Evolutionary conservation across 2,888 invertebrate species (phyloP), one percentile per base, ranked within the genome.

Genomic region (Zaprionus lineosus): DNA sequence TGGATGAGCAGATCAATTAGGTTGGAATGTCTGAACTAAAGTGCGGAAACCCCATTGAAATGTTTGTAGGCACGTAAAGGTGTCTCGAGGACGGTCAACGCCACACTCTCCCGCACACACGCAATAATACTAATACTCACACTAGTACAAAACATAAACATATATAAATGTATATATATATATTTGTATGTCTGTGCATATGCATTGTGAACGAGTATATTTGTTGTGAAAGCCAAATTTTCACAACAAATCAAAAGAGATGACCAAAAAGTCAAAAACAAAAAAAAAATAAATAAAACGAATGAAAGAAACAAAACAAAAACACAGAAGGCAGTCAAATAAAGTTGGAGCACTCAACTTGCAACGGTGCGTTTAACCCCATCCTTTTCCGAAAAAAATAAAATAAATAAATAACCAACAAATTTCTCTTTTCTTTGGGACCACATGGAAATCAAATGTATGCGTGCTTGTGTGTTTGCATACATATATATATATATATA

Each of bases 181-280:
- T 36, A 24, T 14, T n/a, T n/a, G n/a, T n/a, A n/a, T n/a, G n/a
- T n/a, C n/a, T n/a, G n/a, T n/a, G n/a, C 24, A 24, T 8, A 24
- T 24, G n/a, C 29, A 11, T 24, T 33, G 19, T 19, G 26, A n/a
- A n/a, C 28, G 24, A 21, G 33, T 58, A 8, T 24, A 47, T 59
- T 46, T 73, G 82, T 77, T 77, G 76, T 83, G 78, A 78, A 83
- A 78, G 74, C 74, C 67, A 67, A 78, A 83, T 74, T 82, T 78
- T 79, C 83, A 75, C 79, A 81, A 77, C 82, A 78, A 78, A 83
- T 83, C 79, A 78, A 83, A 78, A 76, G 74, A 81, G 57, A 67
- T 70, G 47, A 29, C 58, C 53, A 41, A 62, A 73, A 75, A 75
- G 70, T 60, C 58, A 72, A 43, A 61, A 70, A 24, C 6, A 26